Conservation (phyloP, 2,888 invertebrate genomes). For the Saturnia japonica region DNA sequence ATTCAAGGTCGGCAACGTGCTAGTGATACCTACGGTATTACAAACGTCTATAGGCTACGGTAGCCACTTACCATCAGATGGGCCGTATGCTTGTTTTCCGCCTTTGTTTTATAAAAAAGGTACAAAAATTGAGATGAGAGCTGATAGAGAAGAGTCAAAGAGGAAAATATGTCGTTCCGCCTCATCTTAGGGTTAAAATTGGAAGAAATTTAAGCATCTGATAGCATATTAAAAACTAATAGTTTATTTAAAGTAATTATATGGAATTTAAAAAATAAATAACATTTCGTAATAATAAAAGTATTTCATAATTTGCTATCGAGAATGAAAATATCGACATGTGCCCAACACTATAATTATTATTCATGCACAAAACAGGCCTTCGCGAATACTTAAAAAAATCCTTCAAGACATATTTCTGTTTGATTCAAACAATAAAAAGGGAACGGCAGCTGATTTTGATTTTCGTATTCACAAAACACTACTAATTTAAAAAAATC, state of each 20-base stretch:
- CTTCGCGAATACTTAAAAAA: constrained; percentile 69
- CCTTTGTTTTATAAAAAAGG: too few species aligned
- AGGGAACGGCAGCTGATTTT: constrained; percentile 24
- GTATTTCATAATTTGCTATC: background rate
- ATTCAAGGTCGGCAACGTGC: too few species aligned
- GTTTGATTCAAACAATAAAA: constrained; percentile 19
- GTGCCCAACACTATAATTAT: constrained; percentile 41
- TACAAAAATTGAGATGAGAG: too few species aligned
- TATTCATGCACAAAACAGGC: constrained; percentile 67
- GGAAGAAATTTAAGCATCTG: background rate
- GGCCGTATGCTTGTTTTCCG: too few species aligned
- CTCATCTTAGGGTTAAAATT: too few species aligned
- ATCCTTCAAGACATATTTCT: constrained; percentile 64
- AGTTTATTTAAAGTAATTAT: background rate
- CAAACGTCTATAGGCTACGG: too few species aligned
- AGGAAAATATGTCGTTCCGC: too few species aligned
- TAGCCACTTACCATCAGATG: too few species aligned
- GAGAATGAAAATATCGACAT: constrained; percentile 21
- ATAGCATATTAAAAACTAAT: background rate
- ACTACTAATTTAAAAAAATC: background rate
- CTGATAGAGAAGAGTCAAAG: too few species aligned
- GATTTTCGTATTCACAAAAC: constrained; percentile 6
- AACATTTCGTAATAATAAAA: background rate
- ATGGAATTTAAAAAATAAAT: background rate
- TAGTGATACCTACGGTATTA: too few species aligned